Base-by-base conservation (phyloP, 2,888 invertebrate genomes). In the Agrotis exclamationis region DNA sequence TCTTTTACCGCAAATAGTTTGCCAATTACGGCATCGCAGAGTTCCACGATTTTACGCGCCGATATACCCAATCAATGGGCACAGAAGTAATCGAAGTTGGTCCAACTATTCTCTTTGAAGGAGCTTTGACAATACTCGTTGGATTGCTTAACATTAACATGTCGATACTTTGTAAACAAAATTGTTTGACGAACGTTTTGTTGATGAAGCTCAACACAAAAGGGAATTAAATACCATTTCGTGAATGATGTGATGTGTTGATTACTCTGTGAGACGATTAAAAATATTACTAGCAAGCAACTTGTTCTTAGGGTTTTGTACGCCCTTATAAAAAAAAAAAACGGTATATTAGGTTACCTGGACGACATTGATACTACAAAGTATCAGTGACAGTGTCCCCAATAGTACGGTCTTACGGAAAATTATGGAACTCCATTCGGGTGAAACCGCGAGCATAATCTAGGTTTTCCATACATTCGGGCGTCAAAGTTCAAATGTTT, bases 61-160 rank as follows among this genome's bases (percentile, higher is more conserved):
- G 66, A 72, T 73, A 64, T 82, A 63, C 44, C 48, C 60, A 75
- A 83, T 84, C 75, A 75, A 71, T 76, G 66, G 66, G 51, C 24
- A 50, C 57, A 63, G 66, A 79, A 64, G 72, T 70, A 84, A 84
- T 79, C 74, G 73, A 79, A 79, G 74, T 82, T 78, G 54, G 57
- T 11, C 44, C 54, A 82, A 79, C 71, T 83, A 79, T 84, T 65
- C 64, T 57, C 65, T 79, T 67, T 79, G 74, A 75, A 24, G 24
- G 20, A 7, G 58, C 62, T 51, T 74, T 53, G 45, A 69, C 33
- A 45, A 62, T 24, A 68, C 54, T 63, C 67, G 67, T 76, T 62
- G 28, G 56, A 74, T 71, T 69, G 60, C 45, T 67, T 33, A n/a
- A n/a, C n/a, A n/a, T 45, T 54, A 71, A 66, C 67, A 65, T 67